phyloP scores from a whole-genome alignment of 2,797 vertebrate species.

The Neosalanx taihuensis region DNA sequence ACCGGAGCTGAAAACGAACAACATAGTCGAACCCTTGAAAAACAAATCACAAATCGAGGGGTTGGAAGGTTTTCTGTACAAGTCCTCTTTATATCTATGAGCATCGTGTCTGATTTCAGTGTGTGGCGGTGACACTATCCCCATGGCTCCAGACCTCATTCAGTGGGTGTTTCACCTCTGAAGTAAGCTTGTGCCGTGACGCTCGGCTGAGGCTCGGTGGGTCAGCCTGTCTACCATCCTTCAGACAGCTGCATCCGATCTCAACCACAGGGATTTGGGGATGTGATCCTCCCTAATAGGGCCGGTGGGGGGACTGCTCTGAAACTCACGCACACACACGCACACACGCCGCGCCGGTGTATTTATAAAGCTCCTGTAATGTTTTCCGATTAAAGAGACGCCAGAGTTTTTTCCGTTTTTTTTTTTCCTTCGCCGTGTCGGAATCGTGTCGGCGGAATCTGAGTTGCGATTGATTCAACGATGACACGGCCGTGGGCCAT shows the following conservation, averaged over 20 bases:
- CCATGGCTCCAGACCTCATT: background rate
- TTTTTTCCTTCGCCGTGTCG: background rate
- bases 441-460: constrained; percentile 4
- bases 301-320: constrained; percentile 8
- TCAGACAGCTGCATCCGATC: constrained; percentile 50
- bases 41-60: no score
- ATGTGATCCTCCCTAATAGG: constrained; percentile 40
- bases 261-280: constrained; percentile 34
- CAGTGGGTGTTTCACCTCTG: background rate
- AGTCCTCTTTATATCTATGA: background rate
- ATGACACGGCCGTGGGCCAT: constrained; percentile 19
- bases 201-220: background rate
- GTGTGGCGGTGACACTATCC: background rate
- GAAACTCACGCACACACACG: constrained; percentile 7
- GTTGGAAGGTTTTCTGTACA: background rate
- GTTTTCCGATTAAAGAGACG: constrained; percentile 38
- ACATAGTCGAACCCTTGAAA: background rate
- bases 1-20: background rate
- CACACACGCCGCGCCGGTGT: constrained; percentile 14
- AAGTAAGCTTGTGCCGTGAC: background rate
- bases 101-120: background rate
- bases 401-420: constrained; percentile 18
- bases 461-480: constrained; percentile 14
- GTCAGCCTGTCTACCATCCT: constrained; percentile 10
- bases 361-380: constrained; percentile 51